Evolutionary conservation across 1,140 invertebrate genomes (phyloP).

Genomic region (Lasaia peninsularis): DNA sequence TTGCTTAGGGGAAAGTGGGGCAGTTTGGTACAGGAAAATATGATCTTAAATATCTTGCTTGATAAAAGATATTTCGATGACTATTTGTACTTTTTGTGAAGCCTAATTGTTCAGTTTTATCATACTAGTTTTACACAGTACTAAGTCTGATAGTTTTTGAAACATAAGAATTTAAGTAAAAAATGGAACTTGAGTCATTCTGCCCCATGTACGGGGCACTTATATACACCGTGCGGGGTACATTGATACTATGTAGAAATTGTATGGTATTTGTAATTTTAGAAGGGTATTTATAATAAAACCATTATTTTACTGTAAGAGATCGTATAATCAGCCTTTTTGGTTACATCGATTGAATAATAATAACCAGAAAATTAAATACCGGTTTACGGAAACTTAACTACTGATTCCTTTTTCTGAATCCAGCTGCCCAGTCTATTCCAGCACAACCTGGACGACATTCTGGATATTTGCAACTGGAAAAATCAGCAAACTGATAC

Average conservation of each 20-base stretch:
- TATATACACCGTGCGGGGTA: background rate
- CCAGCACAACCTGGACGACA: background rate
- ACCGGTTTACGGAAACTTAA: background rate
- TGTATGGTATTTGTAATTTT: background rate
- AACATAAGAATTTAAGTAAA: no score
- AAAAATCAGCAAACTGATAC: background rate
- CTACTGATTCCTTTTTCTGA: background rate
- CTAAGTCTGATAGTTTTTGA: no score
- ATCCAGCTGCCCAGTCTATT: background rate
- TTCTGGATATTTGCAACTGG: background rate
- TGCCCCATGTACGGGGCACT: background rate
- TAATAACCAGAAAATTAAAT: background rate
- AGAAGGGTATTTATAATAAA: background rate
- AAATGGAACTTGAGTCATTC: no score
- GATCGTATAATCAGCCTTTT: background rate
- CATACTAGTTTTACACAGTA: no score
- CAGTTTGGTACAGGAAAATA: background rate
- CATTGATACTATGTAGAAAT: background rate
- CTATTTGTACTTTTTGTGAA: background rate
- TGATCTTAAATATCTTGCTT: background rate
- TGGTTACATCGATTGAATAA: background rate
- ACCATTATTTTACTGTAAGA: background rate
- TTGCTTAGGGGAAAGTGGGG: background rate
- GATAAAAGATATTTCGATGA: background rate
- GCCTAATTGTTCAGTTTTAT: background rate